Base-by-base conservation (phyloP, 2,797 vertebrate species). In the Tangara arthus region DNA sequence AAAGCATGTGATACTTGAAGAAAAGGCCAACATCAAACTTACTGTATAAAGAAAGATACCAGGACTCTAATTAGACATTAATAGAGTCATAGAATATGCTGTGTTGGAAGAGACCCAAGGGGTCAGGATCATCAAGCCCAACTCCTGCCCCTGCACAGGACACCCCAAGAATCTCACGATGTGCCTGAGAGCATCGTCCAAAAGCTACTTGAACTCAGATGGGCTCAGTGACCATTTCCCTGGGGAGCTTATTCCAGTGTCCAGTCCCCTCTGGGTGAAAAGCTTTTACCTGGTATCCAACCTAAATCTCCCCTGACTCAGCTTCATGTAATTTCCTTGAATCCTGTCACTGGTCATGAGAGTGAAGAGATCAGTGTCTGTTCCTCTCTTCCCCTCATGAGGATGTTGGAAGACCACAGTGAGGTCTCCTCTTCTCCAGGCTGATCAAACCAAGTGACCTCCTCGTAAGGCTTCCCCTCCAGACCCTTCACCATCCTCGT, bases 271-370 rank as follows among this genome's bases (percentile, higher is more conserved):
- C 32, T 82, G 19, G 11, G 9, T 68, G 32, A n/a, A 35, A 9
- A 75, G 32, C 27, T 4, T 75, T 32, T 20, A 1, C 18, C 34
- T 61, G 47, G 7, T 60, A 14, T 23, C 69, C 32, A 55, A 6
- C 26, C 47, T 55, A 35, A 82, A 47, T 41, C 50, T 52, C 50
- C 50, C 50, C 11, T 52, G 50, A 52, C 8, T 68, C 23, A 28
- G 9, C 42, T 42, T 56, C 2, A 0, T 28, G 35, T 19, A 19
- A 12, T 69, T 69, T 61, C 49, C 19, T 24, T 23, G 11, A 30
- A 4, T 49, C 19, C 27, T 2, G 6, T 28, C 49, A 18, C 19
- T 68, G 32, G 9, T 61, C 35, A n/a, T 0, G 0, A 42, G 63
- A 42, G 27, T n/a, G 50, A 69, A 56, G 55, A 49, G 56, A 61